Evolutionary conservation across 2,888 invertebrate species (phyloP), one percentile per base, ranked within the genome.

Genomic region (Acrobasis suavella): DNA sequence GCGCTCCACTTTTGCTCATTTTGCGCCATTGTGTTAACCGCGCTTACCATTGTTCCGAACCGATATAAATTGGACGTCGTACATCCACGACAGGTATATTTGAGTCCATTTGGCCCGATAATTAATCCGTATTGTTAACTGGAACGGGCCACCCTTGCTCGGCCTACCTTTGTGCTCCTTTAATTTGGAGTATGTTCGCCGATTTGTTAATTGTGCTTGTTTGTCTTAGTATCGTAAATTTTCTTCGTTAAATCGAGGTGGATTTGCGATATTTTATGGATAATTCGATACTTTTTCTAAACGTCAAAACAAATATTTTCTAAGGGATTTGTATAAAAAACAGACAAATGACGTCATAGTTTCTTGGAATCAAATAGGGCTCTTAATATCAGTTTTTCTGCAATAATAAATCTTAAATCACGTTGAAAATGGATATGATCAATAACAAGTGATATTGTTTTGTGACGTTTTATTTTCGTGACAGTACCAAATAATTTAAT

Each of bases 101-200:
- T 91, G 91, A 91, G 84, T 90, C 90, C 89, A 86, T 88, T 91
- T 91, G 81, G 81, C 82, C 81, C 88, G 89, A 91, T 92, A 92
- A 92, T 92, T 91, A 92, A 91, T 92, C 92, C 86, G 87, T 89
- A 88, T 89, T 91, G 91, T 90, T 85, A 86, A 87, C 83, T 82
- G 87, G 78, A 82, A 80, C 80, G 86, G 87, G 81, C 87, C 91
- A 91, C 91, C 92, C 91, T 87, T 85, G 89, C 86, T 87, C 82
- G 76, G 78, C 73, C 68, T 66, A 67, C 72, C 80, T 80, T 80
- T 81, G 80, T 85, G 70, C 69, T 72, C 69, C 79, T 79, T 80
- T 80, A 78, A 83, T 81, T 80, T 77, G 80, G 66, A 66, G 67
- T 50, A 62, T 62, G 49, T 55, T 62, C 59, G 50, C 22, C 64